Base-by-base conservation (phyloP, 2,888 invertebrate species). In the Eudemis profundana region DNA sequence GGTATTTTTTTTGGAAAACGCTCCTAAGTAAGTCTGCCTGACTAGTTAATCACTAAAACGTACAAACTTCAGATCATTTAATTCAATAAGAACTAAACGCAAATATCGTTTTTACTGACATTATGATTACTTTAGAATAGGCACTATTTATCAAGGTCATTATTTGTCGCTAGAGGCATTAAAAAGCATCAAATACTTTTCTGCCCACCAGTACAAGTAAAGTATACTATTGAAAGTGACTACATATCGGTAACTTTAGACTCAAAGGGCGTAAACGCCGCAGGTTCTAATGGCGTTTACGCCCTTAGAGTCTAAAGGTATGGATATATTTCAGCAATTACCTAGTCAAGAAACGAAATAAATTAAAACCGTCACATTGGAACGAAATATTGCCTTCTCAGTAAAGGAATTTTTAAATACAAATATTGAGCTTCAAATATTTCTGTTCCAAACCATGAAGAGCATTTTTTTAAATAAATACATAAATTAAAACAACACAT, bases 401-500 rank as follows among this genome's bases (percentile, higher is more conserved):
- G 10, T 17, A 57, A 33, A 19, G 29, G 0, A 2, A 38, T 57
- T 57, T 33, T 57, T 23, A 50, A 57, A 33, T 63, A 56, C 15
- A 40, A 54, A 40, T 8, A 54, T 54, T 42, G 54, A 54, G 54
- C 54, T 15, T 42, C 17, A 23, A 54, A 54, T 50, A 57, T 1
- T 42, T 57, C 33, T 44, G 17, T 33, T 47, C 42, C 42, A 44
- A 29, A 42, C 15, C 49, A 50, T 49, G 19, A 15, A 29, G 4
- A 15, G 23, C 12, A 46, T 23, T 23, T 53, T 33, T n/a, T 33
- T 40, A 50, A 53, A 59, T 65, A 65, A 65, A 65, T n/a, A n/a
- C n/a, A n/a, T 65, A 59, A 65, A 38, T 53, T 65, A 65, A 46
- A 59, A 64, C 57, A 64, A 65, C 59, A 65, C 40, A 51, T 38